Evolutionary conservation across 2,113 vertebrate genomes (phyloP).

Genomic region (Prinia subflava): DNA sequence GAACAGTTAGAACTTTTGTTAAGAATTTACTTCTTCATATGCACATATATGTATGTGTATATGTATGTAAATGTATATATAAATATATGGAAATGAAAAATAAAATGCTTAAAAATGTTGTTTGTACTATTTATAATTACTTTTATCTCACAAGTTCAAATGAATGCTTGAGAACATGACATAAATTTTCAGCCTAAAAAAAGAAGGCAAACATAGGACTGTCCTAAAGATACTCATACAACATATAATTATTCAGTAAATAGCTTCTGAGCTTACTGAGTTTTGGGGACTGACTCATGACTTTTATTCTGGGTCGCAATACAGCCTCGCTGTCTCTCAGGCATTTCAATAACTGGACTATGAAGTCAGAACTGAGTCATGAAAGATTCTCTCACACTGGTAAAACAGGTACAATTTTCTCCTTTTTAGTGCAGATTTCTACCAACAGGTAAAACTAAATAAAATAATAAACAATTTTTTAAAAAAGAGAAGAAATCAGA

Average conservation of each 20-base stretch:
- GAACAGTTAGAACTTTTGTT: neutral
- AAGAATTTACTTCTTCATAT: neutral
- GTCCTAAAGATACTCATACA: constrained; percentile 1
- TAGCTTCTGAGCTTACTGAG: neutral
- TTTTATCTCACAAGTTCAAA: neutral
- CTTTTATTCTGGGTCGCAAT: constrained; percentile 41
- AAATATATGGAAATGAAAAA: neutral
- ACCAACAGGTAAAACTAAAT: neutral
- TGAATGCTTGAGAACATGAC: neutral
- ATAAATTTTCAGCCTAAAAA: neutral
- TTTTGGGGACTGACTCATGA: constrained; percentile 11
- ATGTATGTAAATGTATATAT: neutral
- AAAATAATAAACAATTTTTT: too few species aligned
- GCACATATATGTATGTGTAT: neutral
- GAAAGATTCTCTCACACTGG: neutral
- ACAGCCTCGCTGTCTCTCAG: neutral
- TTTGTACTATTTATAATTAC: neutral
- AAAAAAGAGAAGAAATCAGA: accelerated
- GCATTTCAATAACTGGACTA: constrained; percentile 5
- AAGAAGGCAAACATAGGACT: neutral
- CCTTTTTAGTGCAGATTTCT: neutral
- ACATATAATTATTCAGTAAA: constrained; percentile 44
- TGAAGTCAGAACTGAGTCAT: constrained; percentile 32
- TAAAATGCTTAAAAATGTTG: neutral
- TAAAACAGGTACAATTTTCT: neutral